Percentiles rank a stretch among this genome's conserved stretches.
phyloP scores from a whole-genome alignment of 2,888 invertebrate genomes.

The Sphecodes monilicornis region DNA sequence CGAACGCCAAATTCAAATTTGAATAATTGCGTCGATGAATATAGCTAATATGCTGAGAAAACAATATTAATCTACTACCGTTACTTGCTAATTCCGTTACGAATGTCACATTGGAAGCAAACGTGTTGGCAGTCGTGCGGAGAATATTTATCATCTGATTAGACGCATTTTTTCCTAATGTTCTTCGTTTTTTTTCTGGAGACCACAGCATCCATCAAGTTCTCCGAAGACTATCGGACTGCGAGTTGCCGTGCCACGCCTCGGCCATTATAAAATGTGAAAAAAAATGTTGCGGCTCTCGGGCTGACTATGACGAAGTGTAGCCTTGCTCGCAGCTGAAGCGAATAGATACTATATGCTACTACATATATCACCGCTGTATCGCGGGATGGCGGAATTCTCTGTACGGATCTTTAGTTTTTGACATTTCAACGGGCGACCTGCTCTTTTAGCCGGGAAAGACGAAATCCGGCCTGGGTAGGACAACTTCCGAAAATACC shows the following conservation, averaged over 20 bases:
- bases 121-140: neutral
- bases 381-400: slow-evolving; percentile 1
- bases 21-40: neutral
- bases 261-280: slow-evolving; percentile 16
- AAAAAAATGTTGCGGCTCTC: slow-evolving; percentile 17
- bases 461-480: neutral
- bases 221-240: neutral
- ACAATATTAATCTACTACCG: neutral
- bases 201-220: neutral
- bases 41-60: neutral
- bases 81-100: neutral
- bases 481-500: slow-evolving; percentile 6
- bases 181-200: neutral
- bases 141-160: neutral
- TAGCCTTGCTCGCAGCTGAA: neutral
- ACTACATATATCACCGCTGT: neutral
- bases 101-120: neutral
- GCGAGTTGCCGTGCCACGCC: slow-evolving; percentile 39
- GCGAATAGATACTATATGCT: neutral
- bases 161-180: neutral
- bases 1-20: slow-evolving; percentile 18
- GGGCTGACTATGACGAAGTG: slow-evolving; percentile 8
- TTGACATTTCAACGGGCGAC: slow-evolving; percentile 34
- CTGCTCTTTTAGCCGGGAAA: slow-evolving; percentile 24
- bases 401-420: slow-evolving; percentile 21